phyloP scores from a whole-genome alignment of 2,888 invertebrate genomes.

The Deilephila elpenor region DNA sequence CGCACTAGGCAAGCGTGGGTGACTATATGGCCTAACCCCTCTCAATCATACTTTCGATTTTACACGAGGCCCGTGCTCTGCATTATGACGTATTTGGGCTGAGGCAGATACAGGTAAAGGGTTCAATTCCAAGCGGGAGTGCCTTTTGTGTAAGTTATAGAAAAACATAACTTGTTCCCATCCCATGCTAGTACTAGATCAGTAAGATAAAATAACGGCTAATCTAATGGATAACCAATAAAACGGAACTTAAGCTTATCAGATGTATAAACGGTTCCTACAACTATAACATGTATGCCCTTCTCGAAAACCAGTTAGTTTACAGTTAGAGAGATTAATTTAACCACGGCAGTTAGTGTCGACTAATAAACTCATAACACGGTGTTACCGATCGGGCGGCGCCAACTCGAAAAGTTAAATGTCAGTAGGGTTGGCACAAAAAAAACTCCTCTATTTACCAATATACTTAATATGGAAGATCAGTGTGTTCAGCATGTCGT shows the following conservation, averaged over 20 bases:
- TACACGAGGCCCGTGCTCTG: too few relatives aligned
- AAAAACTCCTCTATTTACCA: not conserved
- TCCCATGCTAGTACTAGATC: not conserved
- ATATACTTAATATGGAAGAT: not conserved
- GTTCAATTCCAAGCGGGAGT: too few relatives aligned
- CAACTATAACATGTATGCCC: not conserved
- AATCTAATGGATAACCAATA: not conserved
- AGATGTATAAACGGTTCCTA: not conserved
- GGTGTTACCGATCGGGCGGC: conserved; percentile 25
- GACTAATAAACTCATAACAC: conserved; percentile 1
- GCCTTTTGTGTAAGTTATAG: too few relatives aligned
- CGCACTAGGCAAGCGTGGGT: too few relatives aligned
- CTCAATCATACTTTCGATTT: too few relatives aligned
- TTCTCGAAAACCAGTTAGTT: not conserved
- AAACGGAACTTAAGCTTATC: not conserved
- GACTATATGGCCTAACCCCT: too few relatives aligned
- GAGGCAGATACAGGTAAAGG: too few relatives aligned
- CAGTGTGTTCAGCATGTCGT: too few relatives aligned
- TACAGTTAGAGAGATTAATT: conserved; percentile 12
- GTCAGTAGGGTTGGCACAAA: not conserved
- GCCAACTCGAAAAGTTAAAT: not conserved
- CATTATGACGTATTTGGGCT: too few relatives aligned
- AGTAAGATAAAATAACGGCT: too few relatives aligned
- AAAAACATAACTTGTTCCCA: too few relatives aligned
- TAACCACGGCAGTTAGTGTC: conserved; percentile 4